These are phyloP conservation scores for Drosophila subquinaria DNA, from an alignment of 2,888 invertebrate species.

Conservation along the genomic window DNA sequence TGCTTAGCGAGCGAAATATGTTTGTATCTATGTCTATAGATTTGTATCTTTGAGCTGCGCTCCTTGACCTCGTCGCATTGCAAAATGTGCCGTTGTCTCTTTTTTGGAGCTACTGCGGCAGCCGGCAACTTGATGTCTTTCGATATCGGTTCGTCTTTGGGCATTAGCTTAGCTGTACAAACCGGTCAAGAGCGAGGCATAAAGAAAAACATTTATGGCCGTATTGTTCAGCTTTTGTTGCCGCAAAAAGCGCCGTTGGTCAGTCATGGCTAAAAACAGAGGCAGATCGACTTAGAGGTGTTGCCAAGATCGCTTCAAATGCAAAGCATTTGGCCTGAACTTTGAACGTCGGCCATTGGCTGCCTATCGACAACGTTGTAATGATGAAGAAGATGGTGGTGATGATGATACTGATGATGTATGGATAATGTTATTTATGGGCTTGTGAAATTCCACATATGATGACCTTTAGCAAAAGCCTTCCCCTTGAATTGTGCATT, in stretches of 20 bases:
- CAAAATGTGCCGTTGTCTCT: slow-evolving; percentile 67
- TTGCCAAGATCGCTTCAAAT: slow-evolving; percentile 29
- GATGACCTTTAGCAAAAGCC: slow-evolving; percentile 63
- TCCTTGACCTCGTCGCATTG: slow-evolving; percentile 73
- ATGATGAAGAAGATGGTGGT: slow-evolving; percentile 12
- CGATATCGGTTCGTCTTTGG: slow-evolving; percentile 36
- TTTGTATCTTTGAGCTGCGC: slow-evolving; percentile 43
- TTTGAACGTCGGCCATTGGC: slow-evolving; percentile 43
- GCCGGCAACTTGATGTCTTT: slow-evolving; percentile 47
- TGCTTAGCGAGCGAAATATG: slow-evolving; percentile 9
- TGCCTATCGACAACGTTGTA: slow-evolving; percentile 25
- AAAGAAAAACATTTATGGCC: slow-evolving; percentile 48
- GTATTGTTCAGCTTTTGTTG: slow-evolving; percentile 51
- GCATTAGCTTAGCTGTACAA: slow-evolving; percentile 66
- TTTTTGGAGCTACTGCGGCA: slow-evolving; percentile 39
- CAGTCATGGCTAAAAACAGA: slow-evolving; percentile 13
- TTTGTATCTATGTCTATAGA: slow-evolving; percentile 41
- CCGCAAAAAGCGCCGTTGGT: slow-evolving; percentile 62
- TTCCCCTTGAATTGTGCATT: slow-evolving; percentile 71
- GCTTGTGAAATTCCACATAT: slow-evolving; percentile 60
- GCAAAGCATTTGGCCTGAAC: slow-evolving; percentile 45
- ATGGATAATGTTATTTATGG: slow-evolving; percentile 7
- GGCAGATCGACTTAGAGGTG: neutral
- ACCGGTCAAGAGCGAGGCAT: slow-evolving; percentile 76
- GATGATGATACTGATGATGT: slow-evolving; percentile 22